These are phyloP conservation scores for Chaitophorus viminalis DNA, from an alignment of 2,888 invertebrate species.

Conservation along the genomic window DNA sequence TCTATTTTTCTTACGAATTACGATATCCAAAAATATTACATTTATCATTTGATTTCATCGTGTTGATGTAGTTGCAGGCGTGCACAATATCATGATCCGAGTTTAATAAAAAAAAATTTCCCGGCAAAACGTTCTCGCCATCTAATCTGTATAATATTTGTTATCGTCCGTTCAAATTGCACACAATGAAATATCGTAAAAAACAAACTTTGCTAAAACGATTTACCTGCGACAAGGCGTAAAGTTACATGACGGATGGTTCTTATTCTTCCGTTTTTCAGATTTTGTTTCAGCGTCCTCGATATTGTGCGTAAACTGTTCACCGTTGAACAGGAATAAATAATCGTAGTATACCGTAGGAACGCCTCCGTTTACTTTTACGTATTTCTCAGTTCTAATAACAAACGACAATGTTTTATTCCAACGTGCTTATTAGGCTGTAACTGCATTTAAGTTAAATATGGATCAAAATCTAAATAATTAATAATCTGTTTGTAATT, in stretches of 20 bases:
- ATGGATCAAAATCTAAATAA: too few species aligned
- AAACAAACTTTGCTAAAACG: not conserved
- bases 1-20: too few species aligned
- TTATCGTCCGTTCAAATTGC: not conserved
- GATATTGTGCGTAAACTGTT: conserved; percentile 14
- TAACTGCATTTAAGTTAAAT: too few species aligned
- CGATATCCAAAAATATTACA: not conserved
- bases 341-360: conserved; percentile 11
- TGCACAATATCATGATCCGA: not conserved
- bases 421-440: too few species aligned
- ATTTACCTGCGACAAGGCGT: not conserved
- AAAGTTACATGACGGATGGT: not conserved
- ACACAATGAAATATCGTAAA: not conserved
- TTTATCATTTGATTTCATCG: not conserved
- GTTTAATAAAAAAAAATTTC: conserved; percentile 50
- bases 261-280: not conserved
- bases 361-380: not conserved
- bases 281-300: not conserved
- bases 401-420: not conserved
- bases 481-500: too few species aligned
- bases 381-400: conserved; percentile 24
- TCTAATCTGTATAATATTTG: not conserved
- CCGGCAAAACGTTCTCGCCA: not conserved
- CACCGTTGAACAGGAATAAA: conserved; percentile 45
- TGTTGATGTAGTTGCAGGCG: conserved; percentile 10